phyloP scores from a whole-genome alignment of 2,113 vertebrate genomes.

The Bubalus kerabau region DNA sequence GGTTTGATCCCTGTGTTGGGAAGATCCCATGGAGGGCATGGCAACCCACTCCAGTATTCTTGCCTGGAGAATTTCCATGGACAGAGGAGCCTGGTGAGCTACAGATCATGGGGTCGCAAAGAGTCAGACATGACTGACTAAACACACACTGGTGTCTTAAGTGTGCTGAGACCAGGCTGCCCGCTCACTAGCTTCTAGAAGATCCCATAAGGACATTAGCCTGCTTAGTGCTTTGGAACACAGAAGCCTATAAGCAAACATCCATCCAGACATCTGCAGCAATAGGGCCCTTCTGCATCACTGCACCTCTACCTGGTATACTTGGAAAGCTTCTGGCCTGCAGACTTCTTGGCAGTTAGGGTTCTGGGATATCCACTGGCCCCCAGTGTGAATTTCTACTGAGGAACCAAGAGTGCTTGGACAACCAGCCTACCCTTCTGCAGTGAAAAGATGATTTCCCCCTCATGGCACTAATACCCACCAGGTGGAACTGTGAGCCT shows the following conservation, averaged over 20 bases:
- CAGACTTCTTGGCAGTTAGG: neutral
- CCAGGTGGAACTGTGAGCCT: neutral
- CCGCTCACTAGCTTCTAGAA: neutral
- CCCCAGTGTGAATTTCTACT: neutral
- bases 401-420: neutral
- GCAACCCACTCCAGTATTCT: neutral
- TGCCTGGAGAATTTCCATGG: neutral
- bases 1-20: neutral
- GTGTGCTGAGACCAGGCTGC: neutral
- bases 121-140: neutral
- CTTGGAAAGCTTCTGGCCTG: neutral
- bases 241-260: neutral
- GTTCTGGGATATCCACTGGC: neutral
- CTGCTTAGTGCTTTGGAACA: neutral
- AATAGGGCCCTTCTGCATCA: neutral
- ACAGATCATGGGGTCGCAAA: neutral
- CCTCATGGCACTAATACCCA: neutral
- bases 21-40: neutral
- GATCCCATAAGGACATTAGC: neutral
- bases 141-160: neutral
- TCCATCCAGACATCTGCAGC: neutral
- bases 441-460: neutral
- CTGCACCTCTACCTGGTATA: neutral
- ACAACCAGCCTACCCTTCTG: neutral
- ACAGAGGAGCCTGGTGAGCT: neutral